Percentiles rank a stretch among this genome's conserved stretches.
phyloP scores from a whole-genome alignment of 1,140 invertebrate species.

The Calephelis nemesis region DNA sequence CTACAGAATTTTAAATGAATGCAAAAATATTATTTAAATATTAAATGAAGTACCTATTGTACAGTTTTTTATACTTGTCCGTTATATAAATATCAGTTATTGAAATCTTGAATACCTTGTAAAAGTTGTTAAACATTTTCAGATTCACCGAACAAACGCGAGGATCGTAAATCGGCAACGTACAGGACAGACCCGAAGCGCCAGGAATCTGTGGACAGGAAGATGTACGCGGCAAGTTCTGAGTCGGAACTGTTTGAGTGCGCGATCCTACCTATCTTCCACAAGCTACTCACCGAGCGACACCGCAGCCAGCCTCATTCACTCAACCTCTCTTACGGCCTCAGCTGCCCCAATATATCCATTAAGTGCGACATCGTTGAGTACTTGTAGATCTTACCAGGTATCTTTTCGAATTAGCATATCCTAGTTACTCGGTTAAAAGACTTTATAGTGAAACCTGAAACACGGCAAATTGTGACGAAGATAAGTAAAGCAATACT shows the following conservation, averaged over 20 bases:
- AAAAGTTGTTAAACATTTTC: constrained; percentile 12
- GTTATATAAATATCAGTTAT: too few relatives aligned
- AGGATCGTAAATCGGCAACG: constrained; percentile 65
- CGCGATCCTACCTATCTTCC: constrained; percentile 93
- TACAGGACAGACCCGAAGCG: constrained; percentile 66
- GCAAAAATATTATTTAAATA: too few relatives aligned
- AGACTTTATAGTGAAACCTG: too few relatives aligned
- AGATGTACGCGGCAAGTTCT: constrained; percentile 89
- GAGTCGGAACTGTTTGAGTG: constrained; percentile 89
- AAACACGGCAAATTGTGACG: too few relatives aligned
- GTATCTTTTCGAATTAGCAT: background rate
- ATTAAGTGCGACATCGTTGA: constrained; percentile 98
- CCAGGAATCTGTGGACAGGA: constrained; percentile 66
- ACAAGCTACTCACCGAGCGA: constrained; percentile 91
- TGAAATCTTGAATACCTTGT: too few relatives aligned
- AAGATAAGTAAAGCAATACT: too few relatives aligned
- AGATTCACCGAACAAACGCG: constrained; percentile 62
- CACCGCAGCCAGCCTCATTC: constrained; percentile 83
- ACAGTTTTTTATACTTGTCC: too few relatives aligned
- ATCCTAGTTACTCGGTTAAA: too few relatives aligned
- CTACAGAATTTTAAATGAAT: too few relatives aligned
- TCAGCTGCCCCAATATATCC: constrained; percentile 95
- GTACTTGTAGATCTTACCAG: constrained; percentile 85
- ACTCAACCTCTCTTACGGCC: constrained; percentile 86
- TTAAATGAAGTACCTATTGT: too few relatives aligned